Evolutionary conservation across 2,113 vertebrate species (phyloP), one percentile per base, ranked within the genome.

Genomic region (Perca schrenkii): DNA sequence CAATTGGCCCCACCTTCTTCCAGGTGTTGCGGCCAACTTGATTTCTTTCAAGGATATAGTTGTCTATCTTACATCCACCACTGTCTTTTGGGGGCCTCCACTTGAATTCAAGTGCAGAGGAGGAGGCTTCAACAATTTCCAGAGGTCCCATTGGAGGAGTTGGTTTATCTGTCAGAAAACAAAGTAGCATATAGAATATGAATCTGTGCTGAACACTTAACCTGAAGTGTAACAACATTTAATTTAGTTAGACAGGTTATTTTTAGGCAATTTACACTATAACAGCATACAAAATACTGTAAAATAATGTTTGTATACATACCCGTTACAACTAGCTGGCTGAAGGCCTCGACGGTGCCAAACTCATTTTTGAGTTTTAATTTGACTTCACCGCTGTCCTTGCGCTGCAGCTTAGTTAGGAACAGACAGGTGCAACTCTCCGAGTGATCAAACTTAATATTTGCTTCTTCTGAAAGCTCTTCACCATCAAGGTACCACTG

Each of bases 301-400:
- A 21, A 50, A 52, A 40, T 21, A 53, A 49, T 34, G 6, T 58
- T 7, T 83, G 10, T 22, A 64, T 78, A 79, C 96, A 90, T 91
- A 99, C 97, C 97, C 87, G 93, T 74, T 22, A 98, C 95, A 83
- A 89, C 1, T 19, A 99, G 91, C 66, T 95, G 94, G 66, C 95
- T 83, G 13, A 89, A 1, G 17, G 95, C 95, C 75, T 96, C 96
- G 46, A 84, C 2, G 0, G 88, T 86, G 1, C 97, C 97, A 71
- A 96, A 97, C 73, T 97, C 91, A 3, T 97, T 99, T 93, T 94
- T 97, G 72, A 98, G 92, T 73, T 94, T 97, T 43, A 97, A 79
- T 87, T 97, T 96, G 89, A 99, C 93, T 84, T 94, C 96, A 11
- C 97, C 98, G 3, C 94, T 79, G 83, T 98, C 96, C 85, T 96